phyloP scores from a whole-genome alignment of 1,140 invertebrate genomes.

The Lasioglossum baleicum region DNA sequence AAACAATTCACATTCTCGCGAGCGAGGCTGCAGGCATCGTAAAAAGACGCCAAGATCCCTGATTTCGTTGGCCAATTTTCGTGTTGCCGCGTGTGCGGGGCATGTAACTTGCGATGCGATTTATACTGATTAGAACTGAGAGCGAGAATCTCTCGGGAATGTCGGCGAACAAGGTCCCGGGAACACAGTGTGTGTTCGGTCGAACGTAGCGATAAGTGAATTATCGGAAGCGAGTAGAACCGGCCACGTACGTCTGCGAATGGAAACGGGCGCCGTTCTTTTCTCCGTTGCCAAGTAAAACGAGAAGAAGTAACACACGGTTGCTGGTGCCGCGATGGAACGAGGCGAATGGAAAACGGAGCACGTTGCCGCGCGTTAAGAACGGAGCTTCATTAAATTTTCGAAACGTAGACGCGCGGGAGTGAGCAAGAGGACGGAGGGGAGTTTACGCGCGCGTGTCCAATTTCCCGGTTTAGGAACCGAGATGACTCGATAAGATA shows the following conservation, averaged over 20 bases:
- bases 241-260: not conserved
- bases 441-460: slow-evolving; percentile 18
- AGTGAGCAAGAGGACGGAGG: not conserved
- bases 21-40: no score
- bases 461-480: slow-evolving; percentile 29
- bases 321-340: not conserved
- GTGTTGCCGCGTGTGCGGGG: not conserved
- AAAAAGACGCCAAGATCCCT: not conserved
- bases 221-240: slow-evolving; percentile 4
- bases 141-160: not conserved
- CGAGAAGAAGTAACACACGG: not conserved
- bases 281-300: not conserved
- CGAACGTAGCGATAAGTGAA: slow-evolving; percentile 29
- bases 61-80: not conserved
- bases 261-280: not conserved
- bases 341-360: no score
- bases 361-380: not conserved
- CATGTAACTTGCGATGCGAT: slow-evolving; percentile 66
- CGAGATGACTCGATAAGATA: slow-evolving; percentile 43
- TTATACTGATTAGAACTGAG: slow-evolving; percentile 66
- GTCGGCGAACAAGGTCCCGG: slow-evolving; percentile 6
- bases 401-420: not conserved
- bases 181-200: not conserved
- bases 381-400: slow-evolving; percentile 9
- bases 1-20: no score